Base-by-base conservation (phyloP, 2,113 vertebrate genomes). In the Hyaena hyaena region DNA sequence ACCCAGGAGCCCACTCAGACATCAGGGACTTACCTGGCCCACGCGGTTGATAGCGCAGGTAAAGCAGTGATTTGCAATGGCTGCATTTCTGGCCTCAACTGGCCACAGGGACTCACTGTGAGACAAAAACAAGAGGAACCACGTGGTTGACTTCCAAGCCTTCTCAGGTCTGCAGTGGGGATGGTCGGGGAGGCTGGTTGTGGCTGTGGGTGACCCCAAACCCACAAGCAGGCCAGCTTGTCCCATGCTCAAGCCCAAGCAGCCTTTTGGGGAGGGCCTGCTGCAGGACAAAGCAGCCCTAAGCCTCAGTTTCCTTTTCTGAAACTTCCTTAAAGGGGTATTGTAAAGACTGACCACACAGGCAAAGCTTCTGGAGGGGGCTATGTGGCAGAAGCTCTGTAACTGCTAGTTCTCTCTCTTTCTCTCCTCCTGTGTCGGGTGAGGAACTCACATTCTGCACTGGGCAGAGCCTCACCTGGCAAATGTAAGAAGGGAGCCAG, bases 31-130 rank as follows among this genome's bases (percentile, higher is more conserved):
- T 92, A 99, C 99, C 88, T 98, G 99, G 81, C 99, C 99, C 0
- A 99, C 99, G 0, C 99, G 99, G 98, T 99, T 99, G 99, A 99
- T 99, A 89, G 99, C 99, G 39, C 99, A 99, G 0, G 99, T 99
- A 90, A 99, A 99, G 95, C 99, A 99, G 98, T 99, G 99, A 69
- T 99, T 99, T 53, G 99, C 99, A 45, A 99, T 99, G 35, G 99
- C 99, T 35, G 99, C 99, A 1, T 99, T 99, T 90, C 99, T 98
- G 58, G 99, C 99, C 96, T 99, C 99, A 26, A 99, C 98, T 0
- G 99, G 98, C 99, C 99, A 99, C 98, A 99, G 98, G 14, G 99
- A 99, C 97, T 99, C 99, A 4, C 99, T 99, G 99, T 19, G 63
- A 98, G 50, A 88, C 95, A 24, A 24, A 55, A 58, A 97, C 10